Evolutionary conservation across 2,888 invertebrate species (phyloP), one percentile per base, ranked within the genome.

Genomic region (Thyatira batis): DNA sequence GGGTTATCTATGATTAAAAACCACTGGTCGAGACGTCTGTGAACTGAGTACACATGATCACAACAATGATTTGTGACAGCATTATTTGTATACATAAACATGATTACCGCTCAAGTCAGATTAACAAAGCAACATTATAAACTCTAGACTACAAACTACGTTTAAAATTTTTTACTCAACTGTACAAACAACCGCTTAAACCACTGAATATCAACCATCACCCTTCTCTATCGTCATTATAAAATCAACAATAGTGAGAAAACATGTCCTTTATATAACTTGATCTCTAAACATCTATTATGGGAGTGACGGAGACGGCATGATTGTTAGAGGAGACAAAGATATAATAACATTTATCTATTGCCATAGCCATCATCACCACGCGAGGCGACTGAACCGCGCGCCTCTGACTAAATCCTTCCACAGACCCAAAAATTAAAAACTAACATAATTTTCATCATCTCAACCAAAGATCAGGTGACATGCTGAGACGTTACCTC

Each of bases 151-250:
- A 48, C 27, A 28, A 48, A 48, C 48, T 48, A 48, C 17, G n/a
- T 48, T 44, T 17, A 50, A 27, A 44, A 17, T 50, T 50, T 23
- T 50, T 43, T 50, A 27, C 17, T 23, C 39, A 23, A 25, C 50
- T 50, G 50, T 50, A 50, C 50, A 50, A 50, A 43, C 44, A 50
- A 50, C 27, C 44, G 8, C 39, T 39, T 50, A 27, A 20, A 13
- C 28, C 20, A n/a, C 13, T n/a, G 33, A 49, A 33, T 20, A 49
- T 30, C 28, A 48, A 27, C 48, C 48, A 10, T 28, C 48, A 48
- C 48, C 48, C 28, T n/a, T 20, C 48, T 48, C 6, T 48, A 48
- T n/a, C 48, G 27, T 27, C 48, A 28, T 48, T 17, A 23, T 25
- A 21, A 30, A 10, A 20, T 30, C 49, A 33, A 28, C 49, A 49